These are phyloP conservation scores for Phalacrocorax aristotelis DNA, from an alignment of 2,113 vertebrate species.

Conservation along the genomic window DNA sequence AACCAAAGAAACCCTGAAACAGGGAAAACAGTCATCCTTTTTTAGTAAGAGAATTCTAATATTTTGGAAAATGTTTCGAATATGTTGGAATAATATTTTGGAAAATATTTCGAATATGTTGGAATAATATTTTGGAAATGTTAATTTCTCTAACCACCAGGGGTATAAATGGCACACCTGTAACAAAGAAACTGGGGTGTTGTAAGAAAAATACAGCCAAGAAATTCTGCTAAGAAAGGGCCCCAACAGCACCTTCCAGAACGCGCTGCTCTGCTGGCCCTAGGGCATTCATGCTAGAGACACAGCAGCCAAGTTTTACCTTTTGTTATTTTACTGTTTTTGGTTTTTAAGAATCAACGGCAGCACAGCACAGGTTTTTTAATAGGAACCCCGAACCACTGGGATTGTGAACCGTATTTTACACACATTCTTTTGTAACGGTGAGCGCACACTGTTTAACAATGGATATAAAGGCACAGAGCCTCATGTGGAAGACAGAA, in stretches of 20 bases:
- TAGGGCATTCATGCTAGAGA: neutral
- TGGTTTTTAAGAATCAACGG: neutral
- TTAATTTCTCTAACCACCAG: neutral
- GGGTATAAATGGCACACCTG: neutral
- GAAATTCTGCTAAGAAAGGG: neutral
- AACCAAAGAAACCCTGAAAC: neutral
- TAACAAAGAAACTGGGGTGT: neutral
- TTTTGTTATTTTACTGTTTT: neutral
- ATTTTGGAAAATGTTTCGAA: neutral
- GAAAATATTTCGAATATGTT: neutral
- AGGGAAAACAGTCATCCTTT: neutral
- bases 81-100: neutral
- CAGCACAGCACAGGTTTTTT: neutral
- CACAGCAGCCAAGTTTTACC: neutral
- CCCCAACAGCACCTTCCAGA: neutral
- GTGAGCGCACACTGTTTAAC: neutral
- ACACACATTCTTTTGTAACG: neutral
- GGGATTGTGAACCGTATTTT: neutral
- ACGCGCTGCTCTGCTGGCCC: neutral
- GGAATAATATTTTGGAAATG: neutral
- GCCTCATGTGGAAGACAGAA: neutral
- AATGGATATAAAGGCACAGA: neutral
- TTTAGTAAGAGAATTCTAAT: neutral
- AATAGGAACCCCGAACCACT: neutral
- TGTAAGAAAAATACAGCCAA: neutral